phyloP scores from a whole-genome alignment of 1,140 invertebrate species.

The Pogonus chalceus region DNA sequence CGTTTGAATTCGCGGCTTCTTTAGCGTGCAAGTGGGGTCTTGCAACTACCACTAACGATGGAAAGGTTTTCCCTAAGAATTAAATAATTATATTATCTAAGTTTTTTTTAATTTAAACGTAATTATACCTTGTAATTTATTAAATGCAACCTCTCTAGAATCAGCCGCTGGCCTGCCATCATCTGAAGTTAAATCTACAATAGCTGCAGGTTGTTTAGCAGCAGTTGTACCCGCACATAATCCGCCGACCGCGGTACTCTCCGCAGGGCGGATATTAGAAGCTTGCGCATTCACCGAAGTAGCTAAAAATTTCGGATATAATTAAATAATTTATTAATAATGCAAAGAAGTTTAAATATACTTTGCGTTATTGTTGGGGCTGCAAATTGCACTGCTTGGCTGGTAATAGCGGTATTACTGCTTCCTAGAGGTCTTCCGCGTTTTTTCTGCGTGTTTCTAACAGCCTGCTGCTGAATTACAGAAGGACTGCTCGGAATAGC shows the following conservation, averaged over 20 bases:
- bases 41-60: constrained; percentile 70
- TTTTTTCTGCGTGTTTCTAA: neutral
- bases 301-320: too few relatives aligned
- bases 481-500: constrained; percentile 16
- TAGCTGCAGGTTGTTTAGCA: constrained; percentile 38
- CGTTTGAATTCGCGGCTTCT: constrained; percentile 41
- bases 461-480: constrained; percentile 5
- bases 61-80: constrained; percentile 59
- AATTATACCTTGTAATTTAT: constrained; percentile 57
- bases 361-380: neutral
- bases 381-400: constrained; percentile 13
- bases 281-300: constrained; percentile 39
- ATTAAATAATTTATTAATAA: too few relatives aligned
- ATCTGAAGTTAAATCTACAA: constrained; percentile 51
- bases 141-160: constrained; percentile 60
- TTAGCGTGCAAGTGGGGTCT: constrained; percentile 61
- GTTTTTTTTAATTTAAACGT: neutral
- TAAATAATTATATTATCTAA: neutral
- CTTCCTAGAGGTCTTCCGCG: constrained; percentile 1
- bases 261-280: constrained; percentile 44
- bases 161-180: constrained; percentile 48
- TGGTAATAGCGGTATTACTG: neutral
- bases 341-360: neutral
- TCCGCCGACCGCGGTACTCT: constrained; percentile 56
- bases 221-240: constrained; percentile 46